These are phyloP conservation scores for Allolobophora icterica DNA, from an alignment of 2,888 invertebrate genomes.

Conservation along the genomic window DNA sequence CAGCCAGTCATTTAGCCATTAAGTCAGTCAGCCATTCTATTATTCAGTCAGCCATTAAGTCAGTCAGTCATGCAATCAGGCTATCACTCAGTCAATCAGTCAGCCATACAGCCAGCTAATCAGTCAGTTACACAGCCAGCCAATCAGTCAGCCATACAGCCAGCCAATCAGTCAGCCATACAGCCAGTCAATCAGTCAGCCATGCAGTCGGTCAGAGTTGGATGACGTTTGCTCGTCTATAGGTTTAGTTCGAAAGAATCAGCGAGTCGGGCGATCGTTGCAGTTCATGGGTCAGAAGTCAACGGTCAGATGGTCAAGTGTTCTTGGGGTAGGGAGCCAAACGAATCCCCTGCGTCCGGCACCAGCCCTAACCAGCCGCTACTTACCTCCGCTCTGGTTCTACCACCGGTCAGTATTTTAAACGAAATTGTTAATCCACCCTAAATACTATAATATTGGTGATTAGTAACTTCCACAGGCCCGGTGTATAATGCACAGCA, in stretches of 20 bases:
- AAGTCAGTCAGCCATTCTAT: no score
- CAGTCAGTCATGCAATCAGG: neutral
- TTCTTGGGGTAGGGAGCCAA: constrained; percentile 99
- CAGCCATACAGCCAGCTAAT: neutral
- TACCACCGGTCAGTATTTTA: neutral
- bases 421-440: neutral
- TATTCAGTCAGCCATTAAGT: neutral
- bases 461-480: no score
- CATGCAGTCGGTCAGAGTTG: neutral
- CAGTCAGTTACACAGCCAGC: neutral
- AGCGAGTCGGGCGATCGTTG: constrained; percentile 95
- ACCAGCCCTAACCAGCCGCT: neutral
- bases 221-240: constrained; percentile 25
- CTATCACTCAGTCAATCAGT: neutral
- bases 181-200: neutral
- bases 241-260: constrained; percentile 96
- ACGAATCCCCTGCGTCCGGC: constrained; percentile 66
- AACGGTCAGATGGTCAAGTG: constrained; percentile 95
- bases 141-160: neutral
- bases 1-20: no score
- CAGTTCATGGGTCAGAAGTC: constrained; percentile 93
- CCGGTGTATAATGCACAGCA: no score
- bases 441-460: no score
- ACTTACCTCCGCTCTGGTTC: neutral
- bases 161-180: neutral